Base-by-base conservation (phyloP, 2,797 vertebrate genomes). In the Limosa lapponica region DNA sequence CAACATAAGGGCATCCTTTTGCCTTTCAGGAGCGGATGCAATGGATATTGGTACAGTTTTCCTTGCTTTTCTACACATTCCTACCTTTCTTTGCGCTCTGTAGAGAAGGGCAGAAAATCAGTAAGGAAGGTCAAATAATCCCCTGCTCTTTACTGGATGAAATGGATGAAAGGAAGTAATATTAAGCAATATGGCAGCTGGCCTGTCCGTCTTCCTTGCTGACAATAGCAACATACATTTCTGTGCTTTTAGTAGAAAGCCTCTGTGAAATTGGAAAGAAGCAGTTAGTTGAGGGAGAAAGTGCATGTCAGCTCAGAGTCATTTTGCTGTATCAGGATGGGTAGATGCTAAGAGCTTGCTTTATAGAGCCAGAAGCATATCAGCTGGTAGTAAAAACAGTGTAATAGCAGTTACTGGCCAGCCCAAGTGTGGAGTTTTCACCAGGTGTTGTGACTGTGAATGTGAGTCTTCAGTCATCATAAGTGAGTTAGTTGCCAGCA, bases 181-280 rank as follows among this genome's bases (percentile, higher is more conserved):
- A 91, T 85, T 58, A 58, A 66, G 54, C n/a, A 89, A 7, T 70
- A 59, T 49, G 77, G 70, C 90, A 96, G 77, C 90, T 97, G 93
- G 46, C 54, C 80, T 94, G 58, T 94, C 86, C 13, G 2, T 95
- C 82, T 94, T 89, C 39, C 34, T 37, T 59, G 25, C 44, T 93
- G 36, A 86, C 89, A 91, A 81, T 62, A 87, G 61, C 51, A 80
- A 64, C 64, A 87, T 64, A 82, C 23, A 65, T 87, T 84, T 82
- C 62, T 78, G n/a, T 58, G 28, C n/a, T 62, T 49, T 37, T 71
- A 64, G 51, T 59, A 52, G 55, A 82, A 93, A 84, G 58, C 71
- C 30, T 81, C 39, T 83, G 80, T 95, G 88, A 88, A 90, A 82
- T 70, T 66, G 25, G 19, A 81, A 69, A 78, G 30, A 49, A 66